These are phyloP conservation scores for Chondrilla cf. caribensis DNA, from an alignment of 37 sponge, comb jelly and placozoan species.

Conservation along the genomic window DNA sequence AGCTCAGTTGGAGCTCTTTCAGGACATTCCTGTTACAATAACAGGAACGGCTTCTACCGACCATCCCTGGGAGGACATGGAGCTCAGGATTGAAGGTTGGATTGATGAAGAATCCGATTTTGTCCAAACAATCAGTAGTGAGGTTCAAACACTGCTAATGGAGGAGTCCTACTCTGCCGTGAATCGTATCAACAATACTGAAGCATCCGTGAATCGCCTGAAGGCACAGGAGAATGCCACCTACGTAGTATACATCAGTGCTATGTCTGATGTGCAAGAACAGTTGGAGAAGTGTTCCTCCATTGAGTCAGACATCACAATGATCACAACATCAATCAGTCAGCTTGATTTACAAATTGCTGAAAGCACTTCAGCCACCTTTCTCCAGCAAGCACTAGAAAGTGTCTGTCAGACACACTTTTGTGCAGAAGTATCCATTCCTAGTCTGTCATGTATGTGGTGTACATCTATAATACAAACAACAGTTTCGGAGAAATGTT, in stretches of 20 bases:
- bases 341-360: neutral
- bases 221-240: neutral
- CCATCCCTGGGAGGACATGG: neutral
- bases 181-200: neutral
- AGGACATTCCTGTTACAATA: neutral
- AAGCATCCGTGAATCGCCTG: neutral
- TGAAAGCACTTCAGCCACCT: too few relatives aligned
- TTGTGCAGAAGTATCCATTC: neutral
- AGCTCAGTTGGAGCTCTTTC: neutral
- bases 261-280: neutral
- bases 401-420: neutral
- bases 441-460: neutral
- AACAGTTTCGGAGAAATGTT: neutral
- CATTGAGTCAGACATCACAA: neutral
- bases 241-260: neutral
- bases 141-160: neutral
- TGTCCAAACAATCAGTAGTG: neutral
- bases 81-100: neutral
- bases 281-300: neutral
- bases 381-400: neutral
- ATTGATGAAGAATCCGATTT: neutral
- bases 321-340: neutral
- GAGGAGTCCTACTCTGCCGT: neutral
- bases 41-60: neutral
- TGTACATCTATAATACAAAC: neutral